phyloP scores from a whole-genome alignment of 2,797 vertebrate genomes.

The Pteronotus mesoamericanus region DNA sequence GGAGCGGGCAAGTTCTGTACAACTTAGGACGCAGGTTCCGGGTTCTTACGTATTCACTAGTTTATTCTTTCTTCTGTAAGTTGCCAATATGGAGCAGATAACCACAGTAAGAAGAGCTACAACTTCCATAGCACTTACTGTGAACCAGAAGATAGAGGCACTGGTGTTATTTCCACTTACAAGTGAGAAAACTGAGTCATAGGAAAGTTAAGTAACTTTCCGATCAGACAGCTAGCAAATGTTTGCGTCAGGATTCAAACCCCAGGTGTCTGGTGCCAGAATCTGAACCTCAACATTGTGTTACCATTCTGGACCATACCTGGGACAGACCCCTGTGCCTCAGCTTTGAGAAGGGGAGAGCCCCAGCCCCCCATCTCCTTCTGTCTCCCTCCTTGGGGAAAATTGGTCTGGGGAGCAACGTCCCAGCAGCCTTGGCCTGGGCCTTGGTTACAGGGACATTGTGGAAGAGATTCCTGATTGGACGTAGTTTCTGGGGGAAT shows the following conservation, averaged over 20 bases:
- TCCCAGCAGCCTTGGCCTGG: neutral
- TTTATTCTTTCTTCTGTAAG: neutral
- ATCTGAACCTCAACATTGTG: neutral
- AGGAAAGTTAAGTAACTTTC: neutral
- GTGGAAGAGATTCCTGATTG: neutral
- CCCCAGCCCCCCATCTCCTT: neutral
- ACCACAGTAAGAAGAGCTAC: neutral
- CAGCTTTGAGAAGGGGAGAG: neutral
- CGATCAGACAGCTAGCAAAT: neutral
- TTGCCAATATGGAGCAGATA: neutral
- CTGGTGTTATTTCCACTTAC: neutral
- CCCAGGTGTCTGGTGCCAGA: neutral
- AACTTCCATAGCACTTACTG: neutral
- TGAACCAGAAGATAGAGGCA: neutral
- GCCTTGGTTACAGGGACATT: neutral
- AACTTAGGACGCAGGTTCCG: neutral
- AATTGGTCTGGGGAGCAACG: neutral
- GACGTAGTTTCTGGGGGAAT: neutral
- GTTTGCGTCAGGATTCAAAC: neutral
- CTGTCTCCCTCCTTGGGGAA: neutral
- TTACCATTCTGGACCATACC: neutral
- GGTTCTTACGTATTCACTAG: neutral
- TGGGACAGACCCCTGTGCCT: neutral
- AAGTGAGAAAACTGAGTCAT: constrained; percentile 4
- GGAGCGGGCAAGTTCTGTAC: neutral